Evolutionary conservation across 2,888 invertebrate genomes (phyloP).

Genomic region (Spilosoma lubricipeda): DNA sequence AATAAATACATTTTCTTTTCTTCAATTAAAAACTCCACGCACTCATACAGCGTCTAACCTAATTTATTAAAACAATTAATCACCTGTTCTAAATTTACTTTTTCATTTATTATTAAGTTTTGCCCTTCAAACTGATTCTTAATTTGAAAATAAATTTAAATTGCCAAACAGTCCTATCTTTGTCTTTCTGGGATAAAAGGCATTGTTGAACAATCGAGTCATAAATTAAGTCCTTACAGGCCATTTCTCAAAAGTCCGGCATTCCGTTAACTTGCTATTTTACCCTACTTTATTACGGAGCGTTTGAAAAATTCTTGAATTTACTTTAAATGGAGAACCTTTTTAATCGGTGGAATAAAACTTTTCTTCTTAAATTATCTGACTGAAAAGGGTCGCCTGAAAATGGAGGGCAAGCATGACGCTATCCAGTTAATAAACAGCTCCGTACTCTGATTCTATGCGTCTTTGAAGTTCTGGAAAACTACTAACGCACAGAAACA

Average conservation of each 20-base stretch:
- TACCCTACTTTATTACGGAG: constrained; percentile 26
- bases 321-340: constrained; percentile 15
- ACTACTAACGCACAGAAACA: not conserved
- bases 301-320: constrained; percentile 19
- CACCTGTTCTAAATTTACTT: not conserved
- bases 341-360: constrained; percentile 1
- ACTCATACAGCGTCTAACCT: not conserved
- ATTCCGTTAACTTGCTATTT: constrained; percentile 35
- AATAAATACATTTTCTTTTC: too few species aligned
- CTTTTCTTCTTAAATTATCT: not conserved
- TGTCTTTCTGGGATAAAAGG: constrained; percentile 17
- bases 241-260: constrained; percentile 43
- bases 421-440: not conserved
- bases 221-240: constrained; percentile 46
- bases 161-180: constrained; percentile 19
- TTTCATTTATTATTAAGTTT: not conserved
- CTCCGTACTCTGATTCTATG: not conserved
- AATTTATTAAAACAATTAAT: not conserved
- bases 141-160: constrained; percentile 22
- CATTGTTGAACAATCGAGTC: constrained; percentile 30
- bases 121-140: not conserved
- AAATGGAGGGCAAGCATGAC: not conserved
- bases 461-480: not conserved
- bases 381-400: not conserved
- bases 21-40: too few species aligned